phyloP scores from a whole-genome alignment of 2,113 vertebrate species.

The Chaenogobius annularis region DNA sequence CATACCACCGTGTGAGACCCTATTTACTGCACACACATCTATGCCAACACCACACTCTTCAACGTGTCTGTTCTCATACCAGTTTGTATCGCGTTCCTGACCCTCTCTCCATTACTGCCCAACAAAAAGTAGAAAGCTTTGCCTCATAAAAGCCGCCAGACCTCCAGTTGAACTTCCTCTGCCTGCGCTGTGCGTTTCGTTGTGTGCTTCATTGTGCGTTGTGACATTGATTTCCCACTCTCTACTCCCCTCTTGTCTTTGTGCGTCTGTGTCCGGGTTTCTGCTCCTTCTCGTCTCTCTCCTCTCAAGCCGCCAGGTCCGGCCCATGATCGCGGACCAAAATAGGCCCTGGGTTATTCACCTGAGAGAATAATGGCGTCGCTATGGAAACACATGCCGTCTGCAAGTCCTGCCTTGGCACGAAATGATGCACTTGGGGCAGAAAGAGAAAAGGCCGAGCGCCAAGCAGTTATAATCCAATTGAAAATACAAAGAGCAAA shows the following conservation, averaged over 20 bases:
- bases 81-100: slow-evolving; percentile 37
- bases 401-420: slow-evolving; percentile 26
- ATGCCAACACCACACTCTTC: neutral
- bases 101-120: slow-evolving; percentile 19
- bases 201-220: no score
- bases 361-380: slow-evolving; percentile 56
- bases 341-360: slow-evolving; percentile 42
- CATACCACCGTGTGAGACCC: neutral
- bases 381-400: slow-evolving; percentile 53
- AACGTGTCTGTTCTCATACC: neutral
- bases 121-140: slow-evolving; percentile 8
- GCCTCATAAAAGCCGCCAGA: slow-evolving; percentile 29
- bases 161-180: slow-evolving; percentile 40
- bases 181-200: no score
- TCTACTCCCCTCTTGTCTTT: slow-evolving; percentile 23
- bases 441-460: slow-evolving; percentile 1
- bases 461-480: slow-evolving; percentile 44
- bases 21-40: neutral
- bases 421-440: slow-evolving; percentile 29
- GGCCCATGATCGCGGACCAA: slow-evolving; percentile 56
- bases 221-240: slow-evolving; percentile 46
- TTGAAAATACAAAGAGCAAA: slow-evolving; percentile 53
- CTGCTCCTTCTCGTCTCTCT: slow-evolving; percentile 38
- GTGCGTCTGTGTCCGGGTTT: slow-evolving; percentile 19
- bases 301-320: slow-evolving; percentile 54